These are phyloP conservation scores for Centropus unirufus DNA, from an alignment of 2,113 vertebrate species.

Conservation along the genomic window DNA sequence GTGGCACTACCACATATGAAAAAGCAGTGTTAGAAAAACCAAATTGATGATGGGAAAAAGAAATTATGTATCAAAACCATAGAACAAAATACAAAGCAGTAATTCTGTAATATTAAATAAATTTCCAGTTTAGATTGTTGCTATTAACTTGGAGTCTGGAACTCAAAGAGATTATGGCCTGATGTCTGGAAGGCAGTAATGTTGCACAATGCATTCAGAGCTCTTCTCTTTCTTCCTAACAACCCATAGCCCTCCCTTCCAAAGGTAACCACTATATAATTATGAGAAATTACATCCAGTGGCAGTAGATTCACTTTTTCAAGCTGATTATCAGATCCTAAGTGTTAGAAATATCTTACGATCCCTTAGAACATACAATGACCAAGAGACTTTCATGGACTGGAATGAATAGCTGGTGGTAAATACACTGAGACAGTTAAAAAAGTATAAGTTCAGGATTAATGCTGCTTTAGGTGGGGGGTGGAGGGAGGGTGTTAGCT, in stretches of 20 bases:
- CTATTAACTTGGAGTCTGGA: neutral
- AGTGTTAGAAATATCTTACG: neutral
- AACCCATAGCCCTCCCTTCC: neutral
- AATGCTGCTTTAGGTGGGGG: neutral
- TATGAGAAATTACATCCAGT: neutral
- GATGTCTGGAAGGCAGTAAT: neutral
- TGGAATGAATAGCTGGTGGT: neutral
- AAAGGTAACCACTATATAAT: neutral
- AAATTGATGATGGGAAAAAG: neutral
- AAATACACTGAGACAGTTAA: neutral
- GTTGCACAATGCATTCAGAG: neutral
- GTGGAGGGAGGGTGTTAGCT: neutral
- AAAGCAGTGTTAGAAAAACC: neutral
- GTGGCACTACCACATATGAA: neutral
- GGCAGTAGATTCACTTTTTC: neutral
- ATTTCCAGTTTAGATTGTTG: neutral
- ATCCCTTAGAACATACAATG: neutral
- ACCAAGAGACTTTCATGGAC: neutral
- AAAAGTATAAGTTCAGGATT: neutral
- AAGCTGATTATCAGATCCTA: neutral
- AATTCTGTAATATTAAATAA: neutral
- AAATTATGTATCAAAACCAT: neutral
- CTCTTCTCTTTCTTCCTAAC: neutral
- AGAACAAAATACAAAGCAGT: neutral
- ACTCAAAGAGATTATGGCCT: neutral